phyloP scores from a whole-genome alignment of 2,888 invertebrate species.

The Malthinus seriepunctatus region DNA sequence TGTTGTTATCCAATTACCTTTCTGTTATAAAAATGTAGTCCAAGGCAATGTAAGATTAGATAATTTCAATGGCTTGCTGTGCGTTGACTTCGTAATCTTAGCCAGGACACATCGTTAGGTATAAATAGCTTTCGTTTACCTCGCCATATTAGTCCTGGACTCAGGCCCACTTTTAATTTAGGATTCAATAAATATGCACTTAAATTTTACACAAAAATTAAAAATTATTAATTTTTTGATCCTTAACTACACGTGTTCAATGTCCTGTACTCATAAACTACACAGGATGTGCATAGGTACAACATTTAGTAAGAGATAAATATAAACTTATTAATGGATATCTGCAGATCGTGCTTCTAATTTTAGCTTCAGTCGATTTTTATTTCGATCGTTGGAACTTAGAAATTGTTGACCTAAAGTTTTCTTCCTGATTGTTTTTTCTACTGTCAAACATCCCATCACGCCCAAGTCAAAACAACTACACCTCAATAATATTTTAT shows the following conservation, averaged over 20 bases:
- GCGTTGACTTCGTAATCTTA: slow-evolving; percentile 29
- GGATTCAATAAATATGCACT: slow-evolving; percentile 12
- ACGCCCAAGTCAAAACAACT: background rate
- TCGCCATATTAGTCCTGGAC: slow-evolving; percentile 40
- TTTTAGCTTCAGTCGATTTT: too few relatives aligned
- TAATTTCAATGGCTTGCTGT: slow-evolving; percentile 28
- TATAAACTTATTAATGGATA: too few relatives aligned
- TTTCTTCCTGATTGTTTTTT: too few relatives aligned
- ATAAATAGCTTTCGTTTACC: slow-evolving; percentile 35
- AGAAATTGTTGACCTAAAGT: too few relatives aligned
- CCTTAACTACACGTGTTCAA: too few relatives aligned
- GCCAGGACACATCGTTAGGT: slow-evolving; percentile 25
- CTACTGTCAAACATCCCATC: too few relatives aligned
- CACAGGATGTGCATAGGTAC: too few relatives aligned
- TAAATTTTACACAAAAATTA: background rate
- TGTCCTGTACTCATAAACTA: too few relatives aligned
- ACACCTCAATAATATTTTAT: background rate
- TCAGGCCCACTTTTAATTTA: slow-evolving; percentile 11
- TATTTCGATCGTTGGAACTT: too few relatives aligned
- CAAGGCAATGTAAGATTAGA: slow-evolving; percentile 24
- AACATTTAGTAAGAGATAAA: too few relatives aligned
- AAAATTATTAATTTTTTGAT: too few relatives aligned
- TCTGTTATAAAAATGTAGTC: slow-evolving; percentile 8
- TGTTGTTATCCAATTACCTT: slow-evolving; percentile 1
- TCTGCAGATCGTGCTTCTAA: too few relatives aligned